Evolutionary conservation across 1,140 invertebrate species (phyloP).

Genomic region (Trachymyrmex septentrionalis): DNA sequence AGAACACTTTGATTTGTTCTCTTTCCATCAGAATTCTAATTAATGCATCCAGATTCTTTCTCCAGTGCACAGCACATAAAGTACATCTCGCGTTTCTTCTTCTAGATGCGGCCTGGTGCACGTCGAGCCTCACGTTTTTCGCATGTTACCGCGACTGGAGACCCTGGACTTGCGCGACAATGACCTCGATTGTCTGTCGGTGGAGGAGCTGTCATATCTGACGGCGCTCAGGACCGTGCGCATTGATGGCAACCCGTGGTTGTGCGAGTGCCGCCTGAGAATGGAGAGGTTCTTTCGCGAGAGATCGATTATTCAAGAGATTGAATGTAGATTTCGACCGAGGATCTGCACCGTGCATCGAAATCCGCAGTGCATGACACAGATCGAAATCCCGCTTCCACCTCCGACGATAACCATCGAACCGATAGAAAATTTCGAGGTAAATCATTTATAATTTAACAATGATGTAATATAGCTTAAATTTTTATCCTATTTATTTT

Average conservation of each 20-base stretch:
- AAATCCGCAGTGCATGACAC: conserved; percentile 70
- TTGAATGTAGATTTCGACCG: conserved; percentile 13
- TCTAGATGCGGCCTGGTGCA: conserved; percentile 74
- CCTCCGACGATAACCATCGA: conserved; percentile 28
- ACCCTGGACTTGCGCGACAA: conserved; percentile 77
- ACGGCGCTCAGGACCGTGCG: conserved; percentile 66
- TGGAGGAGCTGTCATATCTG: conserved; percentile 68
- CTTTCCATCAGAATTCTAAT: no score
- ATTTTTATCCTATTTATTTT: no score
- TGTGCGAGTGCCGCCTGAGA: conserved; percentile 74
- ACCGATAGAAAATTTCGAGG: not conserved
- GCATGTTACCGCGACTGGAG: conserved; percentile 68
- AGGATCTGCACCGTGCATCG: conserved; percentile 13
- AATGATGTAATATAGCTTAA: not conserved
- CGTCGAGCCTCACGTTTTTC: conserved; percentile 76
- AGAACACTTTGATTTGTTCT: no score
- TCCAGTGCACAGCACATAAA: not conserved
- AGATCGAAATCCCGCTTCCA: conserved; percentile 59
- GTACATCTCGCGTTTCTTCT: not conserved
- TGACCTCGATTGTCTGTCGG: conserved; percentile 78
- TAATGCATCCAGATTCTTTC: not conserved
- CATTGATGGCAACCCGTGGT: conserved; percentile 79
- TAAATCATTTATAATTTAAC: conserved; percentile 2
- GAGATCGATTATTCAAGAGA: conserved; percentile 65
- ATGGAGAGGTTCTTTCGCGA: conserved; percentile 71